Conservation (phyloP, 2,113 vertebrate genomes). For the Machaerirhynchus nigripectus region DNA sequence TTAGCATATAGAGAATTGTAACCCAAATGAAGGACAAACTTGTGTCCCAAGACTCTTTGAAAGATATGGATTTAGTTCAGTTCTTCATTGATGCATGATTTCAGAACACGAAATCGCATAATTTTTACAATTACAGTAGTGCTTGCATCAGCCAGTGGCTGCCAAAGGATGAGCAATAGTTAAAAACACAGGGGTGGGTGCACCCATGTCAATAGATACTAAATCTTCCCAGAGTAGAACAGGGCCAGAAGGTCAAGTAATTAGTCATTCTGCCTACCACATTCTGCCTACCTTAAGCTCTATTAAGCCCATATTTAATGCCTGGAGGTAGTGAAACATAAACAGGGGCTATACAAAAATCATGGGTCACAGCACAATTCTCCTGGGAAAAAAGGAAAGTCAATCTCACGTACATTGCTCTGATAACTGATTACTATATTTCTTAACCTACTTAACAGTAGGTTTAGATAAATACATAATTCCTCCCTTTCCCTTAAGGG, state of each 20-base stretch:
- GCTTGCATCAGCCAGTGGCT: background rate
- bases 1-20: background rate
- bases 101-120: background rate
- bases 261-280: background rate
- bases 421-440: background rate
- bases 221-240: conserved; percentile 1
- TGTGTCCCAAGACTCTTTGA: background rate
- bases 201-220: background rate
- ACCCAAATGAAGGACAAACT: background rate
- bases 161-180: conserved; percentile 9
- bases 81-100: background rate
- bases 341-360: background rate
- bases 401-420: background rate
- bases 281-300: background rate
- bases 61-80: background rate
- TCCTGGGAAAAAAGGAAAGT: background rate
- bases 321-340: background rate
- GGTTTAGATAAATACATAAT: background rate
- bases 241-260: background rate
- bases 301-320: conserved; percentile 18
- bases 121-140: background rate
- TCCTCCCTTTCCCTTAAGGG: background rate
- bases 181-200: background rate
- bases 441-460: background rate
- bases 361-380: background rate